phyloP scores from a whole-genome alignment of 2,797 vertebrate genomes.

The Enteromius radiatus region DNA sequence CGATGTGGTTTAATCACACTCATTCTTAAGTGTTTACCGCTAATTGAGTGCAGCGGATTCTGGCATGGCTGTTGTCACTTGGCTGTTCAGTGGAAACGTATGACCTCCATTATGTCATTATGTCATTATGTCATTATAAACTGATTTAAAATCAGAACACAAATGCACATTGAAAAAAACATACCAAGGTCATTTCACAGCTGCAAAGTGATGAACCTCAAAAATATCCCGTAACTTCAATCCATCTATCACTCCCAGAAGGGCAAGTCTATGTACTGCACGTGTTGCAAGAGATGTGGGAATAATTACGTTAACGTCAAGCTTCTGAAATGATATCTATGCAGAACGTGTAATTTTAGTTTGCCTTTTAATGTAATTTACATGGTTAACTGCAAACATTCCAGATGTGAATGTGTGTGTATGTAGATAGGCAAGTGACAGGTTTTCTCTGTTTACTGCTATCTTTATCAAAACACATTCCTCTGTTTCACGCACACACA shows the following conservation, averaged over 20 bases:
- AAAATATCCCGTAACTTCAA: constrained; percentile 34
- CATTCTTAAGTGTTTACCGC: constrained; percentile 32
- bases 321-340: constrained; percentile 36
- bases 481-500: constrained; percentile 29
- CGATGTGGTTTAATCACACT: neutral
- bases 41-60: constrained; percentile 26
- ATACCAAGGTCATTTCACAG: constrained; percentile 39
- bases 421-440: constrained; percentile 36
- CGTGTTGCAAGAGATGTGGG: constrained; percentile 25
- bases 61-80: constrained; percentile 41
- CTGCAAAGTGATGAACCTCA: constrained; percentile 33
- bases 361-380: constrained; percentile 33
- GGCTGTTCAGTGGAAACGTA: constrained; percentile 37
- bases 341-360: constrained; percentile 32
- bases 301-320: constrained; percentile 38
- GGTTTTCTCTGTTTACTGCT: constrained; percentile 44
- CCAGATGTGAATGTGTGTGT: constrained; percentile 37
- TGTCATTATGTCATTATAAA: constrained; percentile 46
- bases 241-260: neutral
- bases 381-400: constrained; percentile 29
- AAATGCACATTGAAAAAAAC: constrained; percentile 39
- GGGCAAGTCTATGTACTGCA: neutral
- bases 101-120: constrained; percentile 48
- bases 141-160: constrained; percentile 49
- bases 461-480: constrained; percentile 54